Base-by-base conservation (phyloP, 30 jellyfish, hydroid and myxozoan species). In the Phacellophora camtschatica region DNA sequence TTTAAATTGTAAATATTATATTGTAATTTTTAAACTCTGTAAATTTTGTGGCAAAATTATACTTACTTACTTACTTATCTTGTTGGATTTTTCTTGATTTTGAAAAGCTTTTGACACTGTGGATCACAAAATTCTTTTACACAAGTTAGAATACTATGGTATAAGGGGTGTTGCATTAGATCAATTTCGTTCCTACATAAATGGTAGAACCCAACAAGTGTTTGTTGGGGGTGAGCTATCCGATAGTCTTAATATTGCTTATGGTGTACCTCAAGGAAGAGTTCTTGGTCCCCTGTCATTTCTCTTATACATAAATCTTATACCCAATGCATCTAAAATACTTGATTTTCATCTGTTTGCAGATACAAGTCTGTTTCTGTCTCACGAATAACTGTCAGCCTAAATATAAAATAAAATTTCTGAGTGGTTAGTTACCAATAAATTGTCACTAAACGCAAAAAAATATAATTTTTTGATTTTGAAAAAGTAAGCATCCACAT, bases 241-340 rank as follows among this genome's bases (percentile, higher is more conserved):
- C 27, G 45, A 28, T n/a, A 15, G 3, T 8, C 25, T 3, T n/a
- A 28, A 9, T 8, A 22, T 10, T 3, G 10, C 7, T 5, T 27
- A 18, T 58, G 73, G 73, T 58, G 73, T 58, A 3, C 73, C 73
- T 13, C 73, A 58, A 58, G 73, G 73, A 5, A 58, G 73, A n/a
- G 45, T 51, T 6, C 22, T 51, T 5, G 67, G 67, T 5, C 67
- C 67, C n/a, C 23, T 51, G 67, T 30, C 5, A 5, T 58, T 58
- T 18, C 43, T 58, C 16, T 28, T 58, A 28, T 58, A 58, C 73
- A 58, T 58, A 13, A 58, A 58, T 27, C 45, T n/a, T 25, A 39
- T 5, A 7, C 51, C 51, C 51, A 13, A 39, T 5, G 7, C 51
- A 5, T 39, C 51, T 5, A 39, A 39, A 39, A 39, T 39, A 39